Evolutionary conservation across 64 coral and sea anemone genomes (phyloP).

Genomic region (Montipora efflorescens): DNA sequence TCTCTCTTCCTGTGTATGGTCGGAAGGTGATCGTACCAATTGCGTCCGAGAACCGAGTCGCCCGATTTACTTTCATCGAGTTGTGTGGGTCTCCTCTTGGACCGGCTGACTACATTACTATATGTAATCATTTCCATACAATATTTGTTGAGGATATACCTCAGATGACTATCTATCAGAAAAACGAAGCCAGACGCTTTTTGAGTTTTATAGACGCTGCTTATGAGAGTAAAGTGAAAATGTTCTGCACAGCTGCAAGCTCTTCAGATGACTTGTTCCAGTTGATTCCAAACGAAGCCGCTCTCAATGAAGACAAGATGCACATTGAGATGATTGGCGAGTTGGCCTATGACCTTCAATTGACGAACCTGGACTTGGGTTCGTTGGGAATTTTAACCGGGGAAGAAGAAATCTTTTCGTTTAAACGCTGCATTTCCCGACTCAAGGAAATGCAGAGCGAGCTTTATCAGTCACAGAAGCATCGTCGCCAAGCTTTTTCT

Average conservation of each 20-base stretch:
- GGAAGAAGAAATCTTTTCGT: constrained; percentile 92
- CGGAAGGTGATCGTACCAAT: constrained; percentile 81
- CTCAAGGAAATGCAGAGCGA: constrained; percentile 88
- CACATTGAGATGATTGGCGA: constrained; percentile 95
- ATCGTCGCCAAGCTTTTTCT: constrained; percentile 62
- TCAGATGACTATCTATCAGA: constrained; percentile 85
- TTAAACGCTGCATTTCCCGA: constrained; percentile 90
- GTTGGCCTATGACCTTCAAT: constrained; percentile 83
- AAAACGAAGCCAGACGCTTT: constrained; percentile 86
- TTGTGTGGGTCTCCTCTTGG: constrained; percentile 78
- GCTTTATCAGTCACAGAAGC: constrained; percentile 69
- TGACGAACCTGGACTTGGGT: constrained; percentile 67
- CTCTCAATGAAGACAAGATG: constrained; percentile 76
- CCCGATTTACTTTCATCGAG: constrained; percentile 80
- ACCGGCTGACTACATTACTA: constrained; percentile 87
- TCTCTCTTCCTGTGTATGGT: constrained; percentile 81
- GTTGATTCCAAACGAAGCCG: constrained; percentile 78
- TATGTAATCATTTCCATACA: constrained; percentile 83
- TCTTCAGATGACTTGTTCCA: constrained; percentile 73
- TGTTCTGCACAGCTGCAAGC: constrained; percentile 73
- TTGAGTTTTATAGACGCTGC: constrained; percentile 88
- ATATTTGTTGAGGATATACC: constrained; percentile 85
- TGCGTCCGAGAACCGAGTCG: constrained; percentile 76
- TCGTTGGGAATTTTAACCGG: constrained; percentile 89
- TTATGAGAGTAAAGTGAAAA: constrained; percentile 82